Percentiles rank a stretch among this genome's conserved stretches.
Conservation (phyloP, 2,797 vertebrate genomes). For the Poecilia picta region DNA sequence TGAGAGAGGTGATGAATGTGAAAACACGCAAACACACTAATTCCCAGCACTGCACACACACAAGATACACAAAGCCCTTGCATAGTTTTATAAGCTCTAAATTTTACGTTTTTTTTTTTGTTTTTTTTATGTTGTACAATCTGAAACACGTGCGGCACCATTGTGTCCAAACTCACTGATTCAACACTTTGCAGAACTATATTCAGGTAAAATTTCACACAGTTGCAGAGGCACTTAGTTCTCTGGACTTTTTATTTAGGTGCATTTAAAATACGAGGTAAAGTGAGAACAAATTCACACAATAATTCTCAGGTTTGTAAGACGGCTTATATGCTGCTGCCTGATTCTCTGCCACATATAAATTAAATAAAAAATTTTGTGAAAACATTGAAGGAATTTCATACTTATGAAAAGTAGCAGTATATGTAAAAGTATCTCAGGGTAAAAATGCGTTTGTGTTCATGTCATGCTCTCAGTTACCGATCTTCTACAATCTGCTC, state of each 20-base stretch:
- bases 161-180: too few relatives aligned
- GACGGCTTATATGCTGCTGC: neutral
- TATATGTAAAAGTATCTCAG: neutral
- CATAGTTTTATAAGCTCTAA: neutral
- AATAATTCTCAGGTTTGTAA: neutral
- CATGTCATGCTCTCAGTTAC: neutral
- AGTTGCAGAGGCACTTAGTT: neutral
- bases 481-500: neutral
- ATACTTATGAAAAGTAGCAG: neutral
- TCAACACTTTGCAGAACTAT: too few relatives aligned
- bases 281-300: neutral
- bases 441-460: neutral
- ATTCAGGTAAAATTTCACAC: neutral
- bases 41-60: slow-evolving; percentile 4
- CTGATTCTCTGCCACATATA: neutral
- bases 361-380: neutral
- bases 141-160: too few relatives aligned
- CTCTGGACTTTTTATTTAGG: neutral
- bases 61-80: neutral
- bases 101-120: neutral
- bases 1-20: slow-evolving; percentile 88
- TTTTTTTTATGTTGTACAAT: too few relatives aligned
- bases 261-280: neutral
- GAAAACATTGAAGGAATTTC: neutral
- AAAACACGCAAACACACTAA: slow-evolving; percentile 5